Evolutionary conservation across 1,140 invertebrate genomes (phyloP).

Genomic region (Nymphalis io): DNA sequence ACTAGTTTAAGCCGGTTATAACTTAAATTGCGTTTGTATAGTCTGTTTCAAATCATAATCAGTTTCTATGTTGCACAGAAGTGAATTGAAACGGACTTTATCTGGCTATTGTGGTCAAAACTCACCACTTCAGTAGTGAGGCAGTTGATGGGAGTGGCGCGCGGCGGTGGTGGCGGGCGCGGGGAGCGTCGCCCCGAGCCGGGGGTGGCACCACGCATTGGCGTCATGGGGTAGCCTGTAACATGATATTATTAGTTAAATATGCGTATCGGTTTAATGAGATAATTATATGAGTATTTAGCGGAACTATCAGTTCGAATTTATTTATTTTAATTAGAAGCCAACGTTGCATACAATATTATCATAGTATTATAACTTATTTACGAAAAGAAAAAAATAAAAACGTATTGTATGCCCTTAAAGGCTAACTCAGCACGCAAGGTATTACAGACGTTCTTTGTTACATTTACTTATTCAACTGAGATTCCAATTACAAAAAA

Average conservation of each 20-base stretch:
- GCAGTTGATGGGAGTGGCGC: slow-evolving; percentile 84
- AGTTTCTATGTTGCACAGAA: neutral
- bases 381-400: no score
- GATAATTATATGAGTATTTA: no score
- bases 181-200: slow-evolving; percentile 63
- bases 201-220: slow-evolving; percentile 60
- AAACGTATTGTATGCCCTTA: no score
- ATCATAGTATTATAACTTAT: no score
- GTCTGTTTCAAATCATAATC: neutral
- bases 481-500: no score
- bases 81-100: neutral
- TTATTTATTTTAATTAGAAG: no score
- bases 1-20: slow-evolving; percentile 2
- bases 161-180: slow-evolving; percentile 62
- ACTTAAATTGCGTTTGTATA: neutral
- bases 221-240: slow-evolving; percentile 69
- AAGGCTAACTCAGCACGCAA: no score
- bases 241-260: neutral
- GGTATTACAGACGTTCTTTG: no score
- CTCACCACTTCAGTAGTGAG: slow-evolving; percentile 91
- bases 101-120: slow-evolving; percentile 25
- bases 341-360: no score
- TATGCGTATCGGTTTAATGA: neutral
- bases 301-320: no score
- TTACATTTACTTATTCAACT: no score